These are phyloP conservation scores for Danaus melanippus DNA, from an alignment of 1,140 invertebrate genomes.

Conservation along the genomic window DNA sequence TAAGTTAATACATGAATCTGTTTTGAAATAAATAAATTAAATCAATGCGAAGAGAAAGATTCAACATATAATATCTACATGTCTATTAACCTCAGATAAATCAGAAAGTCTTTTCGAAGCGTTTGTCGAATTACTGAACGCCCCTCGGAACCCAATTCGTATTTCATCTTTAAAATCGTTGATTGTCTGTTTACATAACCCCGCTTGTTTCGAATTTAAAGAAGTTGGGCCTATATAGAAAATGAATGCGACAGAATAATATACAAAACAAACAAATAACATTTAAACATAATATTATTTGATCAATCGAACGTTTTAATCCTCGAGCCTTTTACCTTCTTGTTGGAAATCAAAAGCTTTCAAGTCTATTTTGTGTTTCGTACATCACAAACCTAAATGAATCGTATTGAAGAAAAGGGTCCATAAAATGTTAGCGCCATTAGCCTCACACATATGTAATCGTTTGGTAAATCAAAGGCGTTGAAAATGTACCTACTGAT, in stretches of 20 bases:
- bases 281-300: no score
- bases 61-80: no score
- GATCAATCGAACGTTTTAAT: neutral
- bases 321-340: slow-evolving; percentile 2
- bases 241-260: slow-evolving; percentile 6
- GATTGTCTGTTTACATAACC: slow-evolving; percentile 67
- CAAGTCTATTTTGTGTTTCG: slow-evolving; percentile 4
- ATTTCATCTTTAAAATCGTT: slow-evolving; percentile 64
- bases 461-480: slow-evolving; percentile 53
- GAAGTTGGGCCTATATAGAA: slow-evolving; percentile 33
- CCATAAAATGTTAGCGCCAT: slow-evolving; percentile 53
- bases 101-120: slow-evolving; percentile 30
- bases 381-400: neutral
- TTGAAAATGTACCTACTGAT: slow-evolving; percentile 43
- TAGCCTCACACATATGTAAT: slow-evolving; percentile 50
- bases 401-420: slow-evolving; percentile 15
- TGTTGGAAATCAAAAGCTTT: neutral
- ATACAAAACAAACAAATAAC: no score
- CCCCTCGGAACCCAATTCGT: slow-evolving; percentile 43
- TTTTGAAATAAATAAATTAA: no score
- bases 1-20: no score
- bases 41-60: no score
- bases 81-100: no score
- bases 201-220: slow-evolving; percentile 62
- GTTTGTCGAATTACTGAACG: slow-evolving; percentile 52